Evolutionary conservation across 2,113 vertebrate genomes (phyloP), one percentile per base, ranked within the genome.

Genomic region (Pseudolaguvia tuberculata): DNA sequence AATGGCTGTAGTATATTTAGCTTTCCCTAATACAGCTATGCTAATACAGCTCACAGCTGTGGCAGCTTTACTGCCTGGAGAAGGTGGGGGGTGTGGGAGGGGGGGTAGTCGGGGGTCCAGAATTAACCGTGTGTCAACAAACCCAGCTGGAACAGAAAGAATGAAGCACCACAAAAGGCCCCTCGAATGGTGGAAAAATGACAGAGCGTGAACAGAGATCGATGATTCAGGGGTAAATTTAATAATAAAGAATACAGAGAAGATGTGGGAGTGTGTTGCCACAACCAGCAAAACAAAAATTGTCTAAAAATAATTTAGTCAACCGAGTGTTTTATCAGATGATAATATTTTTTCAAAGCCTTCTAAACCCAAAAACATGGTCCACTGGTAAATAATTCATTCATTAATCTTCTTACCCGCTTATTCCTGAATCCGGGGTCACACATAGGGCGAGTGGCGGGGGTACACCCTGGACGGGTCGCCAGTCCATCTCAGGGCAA

Each of bases 71-170:
- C 90, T 90, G 92, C 91, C 89, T 85, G 84, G 81, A 81, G 79
- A 82, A 83, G 84, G 80, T 21, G 51, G 84, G 73, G 83, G 67
- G 80, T 35, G 79, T 84, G 84, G 80, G n/a, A 48, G 84, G 73
- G 83, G 67, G 80, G 3, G 79, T 84, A 84, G 80, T 83, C 83
- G 85, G 85, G 85, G 72, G 58, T 79, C 76, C 72, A 91, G 91
- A 93, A 94, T 93, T 93, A 93, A 93, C 92, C 90, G 88, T 91
- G 93, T 93, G 94, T 96, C 94, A 96, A 98, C 95, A 97, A 94
- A 95, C 91, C 92, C 93, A 95, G 93, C 94, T 94, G 94, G 92
- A 90, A 86, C 87, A 90, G 90, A 91, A 92, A 93, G 91, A 85
- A 92, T 78, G 86, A 89, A 88, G 88, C 84, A 89, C 92, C 88